Conservation (phyloP, 2,888 invertebrate species). For the Diogma glabrata region DNA sequence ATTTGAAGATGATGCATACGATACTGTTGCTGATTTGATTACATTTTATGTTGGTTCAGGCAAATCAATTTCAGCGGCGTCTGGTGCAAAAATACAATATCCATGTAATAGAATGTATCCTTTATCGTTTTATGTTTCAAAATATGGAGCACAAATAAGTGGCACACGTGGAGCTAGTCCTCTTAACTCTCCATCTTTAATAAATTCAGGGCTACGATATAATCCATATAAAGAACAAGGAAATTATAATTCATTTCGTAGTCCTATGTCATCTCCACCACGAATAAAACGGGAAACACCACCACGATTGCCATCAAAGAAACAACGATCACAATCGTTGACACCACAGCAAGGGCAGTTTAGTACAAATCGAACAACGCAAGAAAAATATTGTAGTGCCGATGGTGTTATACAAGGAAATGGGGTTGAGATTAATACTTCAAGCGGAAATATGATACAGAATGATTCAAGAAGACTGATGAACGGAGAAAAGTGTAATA, state of each 20-base stretch:
- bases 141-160: slow-evolving; percentile 42
- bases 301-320: slow-evolving; percentile 44
- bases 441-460: background rate
- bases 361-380: slow-evolving; percentile 20
- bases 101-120: slow-evolving; percentile 76
- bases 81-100: slow-evolving; percentile 75
- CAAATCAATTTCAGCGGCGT: slow-evolving; percentile 77
- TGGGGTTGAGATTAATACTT: background rate
- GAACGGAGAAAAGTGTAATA: slow-evolving; percentile 46
- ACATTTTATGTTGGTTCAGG: slow-evolving; percentile 88
- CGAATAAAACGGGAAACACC: slow-evolving; percentile 38
- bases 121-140: slow-evolving; percentile 56
- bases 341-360: slow-evolving; percentile 44
- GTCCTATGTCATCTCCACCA: slow-evolving; percentile 47
- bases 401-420: slow-evolving; percentile 49
- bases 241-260: slow-evolving; percentile 30
- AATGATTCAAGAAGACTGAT: slow-evolving; percentile 9
- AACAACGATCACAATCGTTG: slow-evolving; percentile 68
- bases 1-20: slow-evolving; percentile 88
- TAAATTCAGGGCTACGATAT: slow-evolving; percentile 32
- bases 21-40: slow-evolving; percentile 85
- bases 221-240: slow-evolving; percentile 27
- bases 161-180: slow-evolving; percentile 35
- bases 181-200: slow-evolving; percentile 34
- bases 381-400: slow-evolving; percentile 56